Conservation (phyloP, 2,888 invertebrate genomes). For the Trichacis sp. region DNA sequence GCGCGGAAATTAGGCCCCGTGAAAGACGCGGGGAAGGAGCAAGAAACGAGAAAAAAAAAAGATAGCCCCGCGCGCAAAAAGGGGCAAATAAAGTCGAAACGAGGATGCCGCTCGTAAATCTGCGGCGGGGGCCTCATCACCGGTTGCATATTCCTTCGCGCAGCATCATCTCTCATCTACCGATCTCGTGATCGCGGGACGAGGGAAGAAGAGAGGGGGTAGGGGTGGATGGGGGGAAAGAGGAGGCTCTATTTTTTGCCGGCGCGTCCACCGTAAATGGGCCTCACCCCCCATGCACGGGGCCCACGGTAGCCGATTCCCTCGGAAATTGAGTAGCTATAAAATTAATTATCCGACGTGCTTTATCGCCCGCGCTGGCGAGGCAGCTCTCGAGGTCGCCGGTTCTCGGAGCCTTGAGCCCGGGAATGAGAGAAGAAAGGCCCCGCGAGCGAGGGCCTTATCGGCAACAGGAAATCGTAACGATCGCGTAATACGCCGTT, state of each 20-base stretch:
- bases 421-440: conserved; percentile 33
- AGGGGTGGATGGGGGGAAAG: conserved; percentile 9
- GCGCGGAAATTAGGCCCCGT: conserved; percentile 31
- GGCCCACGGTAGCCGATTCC: conserved; percentile 65
- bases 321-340: conserved; percentile 68
- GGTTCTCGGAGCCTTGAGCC: conserved; percentile 35
- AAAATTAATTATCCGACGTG: conserved; percentile 68
- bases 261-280: conserved; percentile 26
- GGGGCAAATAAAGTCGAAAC: conserved; percentile 56
- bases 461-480: conserved; percentile 41
- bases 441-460: conserved; percentile 31
- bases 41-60: conserved; percentile 6
- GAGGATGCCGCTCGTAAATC: conserved; percentile 62
- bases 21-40: background rate
- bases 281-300: conserved; percentile 41
- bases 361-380: conserved; percentile 61
- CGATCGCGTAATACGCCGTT: conserved; percentile 46
- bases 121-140: conserved; percentile 62
- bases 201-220: background rate
- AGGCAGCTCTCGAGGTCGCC: conserved; percentile 43
- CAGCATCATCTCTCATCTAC: background rate
- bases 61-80: conserved; percentile 22
- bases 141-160: conserved; percentile 33
- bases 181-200: background rate
- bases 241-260: conserved; percentile 5